These are phyloP conservation scores for Triplophysa rosa DNA, from an alignment of 2,113 vertebrate species.

Conservation along the genomic window DNA sequence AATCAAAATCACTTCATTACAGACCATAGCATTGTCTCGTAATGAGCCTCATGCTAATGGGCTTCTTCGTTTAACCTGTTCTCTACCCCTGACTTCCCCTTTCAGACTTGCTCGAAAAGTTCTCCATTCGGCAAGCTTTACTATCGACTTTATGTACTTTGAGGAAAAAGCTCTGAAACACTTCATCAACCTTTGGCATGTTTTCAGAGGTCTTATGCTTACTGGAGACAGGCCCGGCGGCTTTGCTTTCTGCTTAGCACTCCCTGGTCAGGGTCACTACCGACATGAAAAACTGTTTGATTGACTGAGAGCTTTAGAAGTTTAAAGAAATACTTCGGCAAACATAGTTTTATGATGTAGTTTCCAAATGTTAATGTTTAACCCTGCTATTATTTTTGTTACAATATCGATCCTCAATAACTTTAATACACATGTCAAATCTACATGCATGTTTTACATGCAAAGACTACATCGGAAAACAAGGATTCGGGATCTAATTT, in stretches of 20 bases:
- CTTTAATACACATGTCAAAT: no score
- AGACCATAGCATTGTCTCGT: conserved; percentile 57
- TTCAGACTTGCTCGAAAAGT: conserved; percentile 35
- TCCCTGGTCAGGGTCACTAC: conserved; percentile 11
- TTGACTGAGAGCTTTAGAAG: conserved; percentile 21
- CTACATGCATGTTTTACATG: no score
- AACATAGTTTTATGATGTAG: neutral
- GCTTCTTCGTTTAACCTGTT: conserved; percentile 54
- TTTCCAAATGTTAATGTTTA: no score
- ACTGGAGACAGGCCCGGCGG: neutral
- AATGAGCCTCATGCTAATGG: conserved; percentile 62
- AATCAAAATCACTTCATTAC: conserved; percentile 73
- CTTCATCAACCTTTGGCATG: conserved; percentile 17
- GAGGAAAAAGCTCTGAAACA: conserved; percentile 8
- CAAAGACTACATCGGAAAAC: no score
- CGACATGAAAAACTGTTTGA: conserved; percentile 9
- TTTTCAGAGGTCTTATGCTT: conserved; percentile 24
- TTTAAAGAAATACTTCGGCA: neutral
- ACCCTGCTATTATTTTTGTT: no score
- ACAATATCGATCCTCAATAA: no score
- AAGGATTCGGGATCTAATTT: no score
- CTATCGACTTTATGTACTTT: neutral
- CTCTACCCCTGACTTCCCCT: conserved; percentile 1
- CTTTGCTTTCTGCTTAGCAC: conserved; percentile 17
- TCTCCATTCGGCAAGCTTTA: conserved; percentile 1